These are phyloP conservation scores for Strix aluco DNA, from an alignment of 2,113 vertebrate genomes.

Conservation along the genomic window DNA sequence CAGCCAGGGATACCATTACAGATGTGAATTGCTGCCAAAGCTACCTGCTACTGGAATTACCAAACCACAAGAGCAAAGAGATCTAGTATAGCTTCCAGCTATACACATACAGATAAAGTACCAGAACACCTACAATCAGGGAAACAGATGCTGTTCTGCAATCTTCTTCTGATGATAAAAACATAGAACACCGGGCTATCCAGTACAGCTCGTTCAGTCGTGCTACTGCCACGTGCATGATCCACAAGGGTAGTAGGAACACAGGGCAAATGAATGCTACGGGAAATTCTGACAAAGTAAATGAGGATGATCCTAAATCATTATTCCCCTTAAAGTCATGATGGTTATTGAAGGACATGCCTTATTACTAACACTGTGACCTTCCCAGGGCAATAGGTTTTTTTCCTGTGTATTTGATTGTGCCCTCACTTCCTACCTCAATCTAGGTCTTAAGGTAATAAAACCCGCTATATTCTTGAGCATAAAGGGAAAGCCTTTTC, in stretches of 20 bases:
- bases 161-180: background rate
- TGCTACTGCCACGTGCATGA: background rate
- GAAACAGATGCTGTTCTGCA: background rate
- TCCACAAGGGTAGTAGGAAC: background rate
- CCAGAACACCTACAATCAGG: background rate
- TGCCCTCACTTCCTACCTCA: background rate
- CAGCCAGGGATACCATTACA: rapidly evolving
- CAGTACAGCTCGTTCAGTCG: background rate
- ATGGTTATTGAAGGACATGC: background rate
- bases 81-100: background rate
- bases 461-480: background rate
- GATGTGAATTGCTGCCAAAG: background rate
- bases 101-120: background rate
- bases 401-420: background rate
- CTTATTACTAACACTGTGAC: background rate
- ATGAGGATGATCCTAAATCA: background rate
- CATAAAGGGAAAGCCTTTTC: background rate
- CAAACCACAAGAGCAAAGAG: background rate
- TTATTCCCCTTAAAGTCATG: background rate
- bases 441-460: background rate
- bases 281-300: background rate
- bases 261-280: background rate
- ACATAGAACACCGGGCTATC: background rate
- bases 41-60: background rate
- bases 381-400: background rate